Percentiles rank a stretch among this genome's conserved stretches.
phyloP scores from a whole-genome alignment of 2,888 invertebrate genomes.

The Pinctada fucata region DNA sequence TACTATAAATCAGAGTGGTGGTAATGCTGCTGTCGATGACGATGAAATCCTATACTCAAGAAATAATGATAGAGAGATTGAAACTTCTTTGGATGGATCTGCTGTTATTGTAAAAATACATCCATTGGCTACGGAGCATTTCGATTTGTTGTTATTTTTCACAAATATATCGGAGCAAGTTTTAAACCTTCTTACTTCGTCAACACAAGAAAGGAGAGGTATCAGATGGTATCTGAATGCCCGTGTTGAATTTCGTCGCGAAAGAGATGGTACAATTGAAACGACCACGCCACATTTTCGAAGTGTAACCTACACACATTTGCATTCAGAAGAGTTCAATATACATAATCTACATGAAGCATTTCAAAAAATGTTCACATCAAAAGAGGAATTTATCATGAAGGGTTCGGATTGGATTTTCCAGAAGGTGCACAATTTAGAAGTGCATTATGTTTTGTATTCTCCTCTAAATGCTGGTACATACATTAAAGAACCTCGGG shows the following conservation, averaged over 20 bases:
- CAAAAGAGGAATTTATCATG: conserved; percentile 45
- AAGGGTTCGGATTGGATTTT: conserved; percentile 48
- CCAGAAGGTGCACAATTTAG: conserved; percentile 36
- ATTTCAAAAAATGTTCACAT: conserved; percentile 48
- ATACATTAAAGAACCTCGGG: conserved; percentile 35
- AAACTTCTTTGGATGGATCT: conserved; percentile 15
- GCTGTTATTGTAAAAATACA: conserved; percentile 5
- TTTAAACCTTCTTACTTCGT: neutral
- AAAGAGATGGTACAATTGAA: conserved; percentile 17
- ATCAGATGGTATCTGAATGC: conserved; percentile 20
- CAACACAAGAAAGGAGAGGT: conserved; percentile 3
- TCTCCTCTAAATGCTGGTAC: conserved; percentile 42
- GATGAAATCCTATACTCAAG: conserved; percentile 1
- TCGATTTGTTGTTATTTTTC: conserved; percentile 23
- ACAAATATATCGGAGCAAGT: conserved; percentile 11
- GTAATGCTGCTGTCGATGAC: neutral
- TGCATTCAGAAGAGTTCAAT: conserved; percentile 18
- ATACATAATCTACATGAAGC: conserved; percentile 31
- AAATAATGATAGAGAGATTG: conserved; percentile 10
- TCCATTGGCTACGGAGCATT: conserved; percentile 16
- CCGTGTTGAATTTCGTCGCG: conserved; percentile 11
- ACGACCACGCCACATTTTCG: conserved; percentile 22
- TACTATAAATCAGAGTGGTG: conserved; percentile 1
- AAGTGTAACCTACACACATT: conserved; percentile 19
- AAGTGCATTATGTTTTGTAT: conserved; percentile 40